Conservation (phyloP, 1,140 invertebrate species). For the Leguminivora glycinivorella region DNA sequence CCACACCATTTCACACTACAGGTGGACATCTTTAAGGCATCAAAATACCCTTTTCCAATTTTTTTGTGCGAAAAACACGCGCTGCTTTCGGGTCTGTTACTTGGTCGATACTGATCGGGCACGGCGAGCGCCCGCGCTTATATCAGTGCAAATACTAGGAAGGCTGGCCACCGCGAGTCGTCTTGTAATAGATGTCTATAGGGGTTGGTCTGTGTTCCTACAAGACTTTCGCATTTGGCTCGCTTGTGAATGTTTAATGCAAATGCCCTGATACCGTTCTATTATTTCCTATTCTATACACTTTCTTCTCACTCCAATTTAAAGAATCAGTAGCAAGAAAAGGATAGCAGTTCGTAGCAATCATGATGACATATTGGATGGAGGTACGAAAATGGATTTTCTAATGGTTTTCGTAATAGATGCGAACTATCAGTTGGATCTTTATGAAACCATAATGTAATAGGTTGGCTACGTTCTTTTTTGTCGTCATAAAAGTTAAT, state of each 20-base stretch:
- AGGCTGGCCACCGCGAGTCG: too few species aligned
- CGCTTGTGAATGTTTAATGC: slow-evolving; percentile 25
- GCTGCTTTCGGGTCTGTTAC: too few species aligned
- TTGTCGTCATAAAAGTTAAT: not conserved
- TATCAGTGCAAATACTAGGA: too few species aligned
- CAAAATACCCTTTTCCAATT: too few species aligned
- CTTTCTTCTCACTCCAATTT: not conserved
- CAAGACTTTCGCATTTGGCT: slow-evolving; percentile 27
- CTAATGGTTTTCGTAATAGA: not conserved
- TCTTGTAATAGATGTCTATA: too few species aligned
- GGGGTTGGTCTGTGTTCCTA: too few species aligned
- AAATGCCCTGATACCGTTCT: slow-evolving; percentile 9
- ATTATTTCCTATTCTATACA: not conserved
- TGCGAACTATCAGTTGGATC: not conserved
- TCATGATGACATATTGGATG: not conserved
- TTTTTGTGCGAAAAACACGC: too few species aligned
- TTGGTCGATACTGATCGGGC: too few species aligned
- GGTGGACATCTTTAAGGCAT: too few species aligned
- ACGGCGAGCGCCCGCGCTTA: too few species aligned
- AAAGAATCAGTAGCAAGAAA: not conserved
- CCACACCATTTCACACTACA: too few species aligned
- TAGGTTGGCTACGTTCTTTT: not conserved
- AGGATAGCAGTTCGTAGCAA: not conserved
- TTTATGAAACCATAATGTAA: slow-evolving; percentile 14
- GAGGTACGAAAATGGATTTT: not conserved